Evolutionary conservation across 2,888 invertebrate species (phyloP).

Genomic region (Leptinotarsa tumamoca): DNA sequence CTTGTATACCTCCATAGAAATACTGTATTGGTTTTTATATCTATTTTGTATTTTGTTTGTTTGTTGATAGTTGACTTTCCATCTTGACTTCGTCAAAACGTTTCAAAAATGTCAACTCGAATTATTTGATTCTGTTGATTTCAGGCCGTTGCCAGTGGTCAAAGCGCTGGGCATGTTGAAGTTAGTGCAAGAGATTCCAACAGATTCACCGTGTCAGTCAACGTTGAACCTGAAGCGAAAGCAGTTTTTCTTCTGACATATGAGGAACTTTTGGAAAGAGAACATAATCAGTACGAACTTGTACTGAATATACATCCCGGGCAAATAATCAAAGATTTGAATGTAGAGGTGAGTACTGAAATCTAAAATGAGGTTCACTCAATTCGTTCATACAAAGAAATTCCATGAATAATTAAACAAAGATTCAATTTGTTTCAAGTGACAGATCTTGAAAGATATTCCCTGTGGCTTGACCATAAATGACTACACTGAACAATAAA

Average conservation of each 20-base stretch:
- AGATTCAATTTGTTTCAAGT: no score
- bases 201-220: slow-evolving; percentile 76
- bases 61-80: no score
- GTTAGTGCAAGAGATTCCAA: slow-evolving; percentile 78
- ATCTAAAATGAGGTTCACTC: not conserved
- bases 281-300: slow-evolving; percentile 76
- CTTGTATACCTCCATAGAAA: no score
- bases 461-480: no score
- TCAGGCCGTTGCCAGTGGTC: slow-evolving; percentile 71
- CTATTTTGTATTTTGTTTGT: no score
- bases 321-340: slow-evolving; percentile 73
- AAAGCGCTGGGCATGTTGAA: slow-evolving; percentile 73
- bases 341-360: slow-evolving; percentile 67
- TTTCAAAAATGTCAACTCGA: no score
- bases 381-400: no score
- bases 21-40: no score
- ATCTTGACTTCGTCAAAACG: no score
- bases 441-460: no score
- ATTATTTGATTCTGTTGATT: not conserved
- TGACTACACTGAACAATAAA: no score
- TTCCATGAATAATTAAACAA: no score
- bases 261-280: slow-evolving; percentile 76
- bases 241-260: slow-evolving; percentile 79
- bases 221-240: slow-evolving; percentile 73
- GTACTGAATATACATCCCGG: slow-evolving; percentile 78